Evolutionary conservation across 2,888 invertebrate genomes (phyloP), one percentile per base, ranked within the genome.

Genomic region (Andricus quercusramuli): DNA sequence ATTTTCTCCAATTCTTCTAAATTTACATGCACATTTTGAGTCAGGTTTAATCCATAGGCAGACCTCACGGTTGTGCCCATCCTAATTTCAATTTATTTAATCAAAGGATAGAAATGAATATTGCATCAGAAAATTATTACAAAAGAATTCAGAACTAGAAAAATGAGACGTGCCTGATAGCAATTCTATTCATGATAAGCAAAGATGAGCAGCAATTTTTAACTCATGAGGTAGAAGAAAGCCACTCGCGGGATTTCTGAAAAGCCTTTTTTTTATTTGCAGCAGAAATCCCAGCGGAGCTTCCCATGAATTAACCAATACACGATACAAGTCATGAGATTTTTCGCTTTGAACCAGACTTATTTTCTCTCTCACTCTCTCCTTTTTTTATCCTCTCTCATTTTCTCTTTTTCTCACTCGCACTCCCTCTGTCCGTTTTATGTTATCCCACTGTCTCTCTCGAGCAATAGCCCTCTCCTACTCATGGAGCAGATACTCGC

Each of bases 231-330:
- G 77, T 32, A 37, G 64, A 66, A 59, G 66, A 78, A 78, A 78
- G 67, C 74, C 37, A 77, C 79, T 37, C 79, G 80, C 81, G 84
- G 85, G 85, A 85, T 85, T 87, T 85, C 85, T 83, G 83, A 83
- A 81, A 82, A 80, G 79, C 79, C 77, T 80, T 25, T 29, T 64
- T 82, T 83, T 83, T 84, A 81, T 83, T 82, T 85, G 83, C 66
- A 65, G 81, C 22, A 77, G 70, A 84, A 85, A 85, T 83, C 79
- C 79, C 67, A 78, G 67, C 41, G 78, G 47, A 77, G 51, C 70
- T 80, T 78, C 82, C 86, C 82, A 90, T 90, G 90, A 90, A 90
- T 90, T 90, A 90, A 89, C 86, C 90, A 89, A 87, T 82, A 85
- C 83, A 84, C 86, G 84, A 87, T 87, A 87, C 84, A 82, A 82